Conservation (phyloP, 2,797 vertebrate genomes). For the Onychomys arenicola region DNA sequence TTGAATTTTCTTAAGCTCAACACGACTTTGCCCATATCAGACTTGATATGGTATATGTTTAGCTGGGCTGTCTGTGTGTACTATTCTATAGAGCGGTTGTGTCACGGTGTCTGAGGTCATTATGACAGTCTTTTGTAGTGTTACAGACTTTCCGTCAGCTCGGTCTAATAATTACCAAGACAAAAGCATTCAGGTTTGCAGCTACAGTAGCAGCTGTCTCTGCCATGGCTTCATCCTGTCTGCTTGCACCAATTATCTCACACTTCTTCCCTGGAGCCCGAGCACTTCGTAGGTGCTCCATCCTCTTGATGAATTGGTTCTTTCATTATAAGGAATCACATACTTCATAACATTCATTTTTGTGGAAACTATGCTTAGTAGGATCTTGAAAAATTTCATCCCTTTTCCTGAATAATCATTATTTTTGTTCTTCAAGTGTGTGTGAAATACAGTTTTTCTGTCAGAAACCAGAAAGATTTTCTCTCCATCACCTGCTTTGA, state of each 20-base stretch:
- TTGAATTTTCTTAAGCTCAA: background rate
- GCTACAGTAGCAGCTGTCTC: background rate
- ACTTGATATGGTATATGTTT: background rate
- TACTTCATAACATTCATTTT: background rate
- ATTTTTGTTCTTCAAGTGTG: slow-evolving; percentile 24
- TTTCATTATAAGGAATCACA: background rate
- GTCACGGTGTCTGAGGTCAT: background rate
- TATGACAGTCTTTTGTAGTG: background rate
- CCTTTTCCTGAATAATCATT: background rate
- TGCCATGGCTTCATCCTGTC: background rate
- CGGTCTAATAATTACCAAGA: background rate
- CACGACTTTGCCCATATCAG: background rate
- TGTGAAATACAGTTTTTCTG: background rate
- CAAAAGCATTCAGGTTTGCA: background rate
- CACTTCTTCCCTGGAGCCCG: background rate
- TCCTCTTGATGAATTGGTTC: background rate
- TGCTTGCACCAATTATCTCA: background rate
- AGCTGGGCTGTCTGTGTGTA: background rate
- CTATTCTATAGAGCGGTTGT: background rate
- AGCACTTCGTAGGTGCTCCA: background rate
- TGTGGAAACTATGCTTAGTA: background rate
- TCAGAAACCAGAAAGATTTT: background rate
- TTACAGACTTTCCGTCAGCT: slow-evolving; percentile 7
- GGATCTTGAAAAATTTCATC: slow-evolving; percentile 10
- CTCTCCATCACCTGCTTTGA: background rate